Evolutionary conservation across 2,113 vertebrate species (phyloP).

Genomic region (Platichthys flesus): DNA sequence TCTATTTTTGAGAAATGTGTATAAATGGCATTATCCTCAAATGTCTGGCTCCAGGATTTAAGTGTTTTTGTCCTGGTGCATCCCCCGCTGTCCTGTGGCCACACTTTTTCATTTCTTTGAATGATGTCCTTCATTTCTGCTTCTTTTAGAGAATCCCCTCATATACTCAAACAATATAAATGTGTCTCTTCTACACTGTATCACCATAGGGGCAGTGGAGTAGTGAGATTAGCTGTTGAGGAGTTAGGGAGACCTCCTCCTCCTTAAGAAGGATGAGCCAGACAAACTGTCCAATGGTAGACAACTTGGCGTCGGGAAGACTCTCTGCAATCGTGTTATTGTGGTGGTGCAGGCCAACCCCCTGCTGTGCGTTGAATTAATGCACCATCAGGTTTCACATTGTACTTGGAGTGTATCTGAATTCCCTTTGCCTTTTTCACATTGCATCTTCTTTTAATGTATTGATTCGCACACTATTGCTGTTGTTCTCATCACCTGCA

Average conservation of each 20-base stretch:
- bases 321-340: constrained; percentile 65
- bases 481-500: background rate
- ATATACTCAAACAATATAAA: constrained; percentile 64
- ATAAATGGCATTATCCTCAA: background rate
- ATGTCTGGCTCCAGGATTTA: constrained; percentile 1
- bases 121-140: constrained; percentile 46
- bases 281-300: constrained; percentile 70
- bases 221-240: constrained; percentile 74
- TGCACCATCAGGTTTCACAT: constrained; percentile 44
- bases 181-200: constrained; percentile 55
- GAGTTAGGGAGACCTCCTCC: constrained; percentile 69
- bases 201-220: constrained; percentile 61
- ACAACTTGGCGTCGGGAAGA: constrained; percentile 68
- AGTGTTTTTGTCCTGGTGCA: constrained; percentile 1
- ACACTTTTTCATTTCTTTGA: constrained; percentile 39
- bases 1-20: background rate
- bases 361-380: constrained; percentile 59
- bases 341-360: constrained; percentile 47
- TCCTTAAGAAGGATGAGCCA: constrained; percentile 74
- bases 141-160: constrained; percentile 55
- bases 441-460: background rate
- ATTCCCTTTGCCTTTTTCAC: constrained; percentile 14
- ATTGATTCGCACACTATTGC: constrained; percentile 21
- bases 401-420: constrained; percentile 32
- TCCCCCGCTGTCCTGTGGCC: constrained; percentile 20